A percentile compares a stretch with the other conserved stretches of the same genome.
Evolutionary conservation across 2,888 invertebrate genomes (phyloP).

Genomic region (Ectobius pallidus): DNA sequence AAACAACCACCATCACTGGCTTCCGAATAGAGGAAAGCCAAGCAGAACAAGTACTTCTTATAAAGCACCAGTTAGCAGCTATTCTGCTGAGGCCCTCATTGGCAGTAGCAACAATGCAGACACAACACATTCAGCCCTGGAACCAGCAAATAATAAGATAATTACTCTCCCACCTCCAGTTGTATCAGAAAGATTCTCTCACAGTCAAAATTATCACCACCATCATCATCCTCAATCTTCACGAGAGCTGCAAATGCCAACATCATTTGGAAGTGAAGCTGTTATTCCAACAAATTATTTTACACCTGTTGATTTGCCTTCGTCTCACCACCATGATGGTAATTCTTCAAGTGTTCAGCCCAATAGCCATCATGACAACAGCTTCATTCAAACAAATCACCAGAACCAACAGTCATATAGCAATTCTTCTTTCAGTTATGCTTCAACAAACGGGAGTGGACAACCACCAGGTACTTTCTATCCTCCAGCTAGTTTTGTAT

Average conservation of each 20-base stretch:
- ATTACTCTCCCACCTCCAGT: conserved; percentile 40
- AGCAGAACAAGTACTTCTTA: conserved; percentile 9
- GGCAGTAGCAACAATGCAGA: conserved; percentile 46
- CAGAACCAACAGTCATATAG: conserved; percentile 28
- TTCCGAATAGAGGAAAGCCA: conserved; percentile 12
- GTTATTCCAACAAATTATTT: conserved; percentile 29
- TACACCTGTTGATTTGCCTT: conserved; percentile 19
- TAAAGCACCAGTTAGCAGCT: conserved; percentile 50
- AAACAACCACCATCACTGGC: not conserved
- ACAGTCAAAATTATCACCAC: conserved; percentile 24
- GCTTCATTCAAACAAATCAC: conserved; percentile 15
- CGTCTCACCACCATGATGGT: not conserved
- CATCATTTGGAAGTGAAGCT: conserved; percentile 23
- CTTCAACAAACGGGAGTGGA: not conserved
- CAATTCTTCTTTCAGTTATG: conserved; percentile 8
- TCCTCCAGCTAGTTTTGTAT: conserved; percentile 13
- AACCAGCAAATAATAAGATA: conserved; percentile 29
- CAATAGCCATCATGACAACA: conserved; percentile 16
- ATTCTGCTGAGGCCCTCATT: conserved; percentile 55
- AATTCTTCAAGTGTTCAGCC: not conserved
- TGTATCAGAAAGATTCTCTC: conserved; percentile 39
- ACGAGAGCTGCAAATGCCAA: conserved; percentile 21
- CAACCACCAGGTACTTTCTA: not conserved
- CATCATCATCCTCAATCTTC: conserved; percentile 15
- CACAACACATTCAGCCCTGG: not conserved